Evolutionary conservation across 2,797 vertebrate genomes (phyloP), one percentile per base, ranked within the genome.

Genomic region (Perdix hodgsoniae): DNA sequence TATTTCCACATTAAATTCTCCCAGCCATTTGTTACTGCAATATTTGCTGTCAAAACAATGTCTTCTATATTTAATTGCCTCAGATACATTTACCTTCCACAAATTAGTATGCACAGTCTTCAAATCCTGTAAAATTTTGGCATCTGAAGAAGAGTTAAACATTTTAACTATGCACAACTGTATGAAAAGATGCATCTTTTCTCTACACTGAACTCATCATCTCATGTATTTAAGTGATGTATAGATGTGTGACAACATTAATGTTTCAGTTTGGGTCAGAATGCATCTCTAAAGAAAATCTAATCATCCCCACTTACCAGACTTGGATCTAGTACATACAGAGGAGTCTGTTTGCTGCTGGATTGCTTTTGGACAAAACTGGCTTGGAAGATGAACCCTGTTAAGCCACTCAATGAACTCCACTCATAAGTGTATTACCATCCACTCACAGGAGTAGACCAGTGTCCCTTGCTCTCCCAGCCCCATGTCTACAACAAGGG

Each of bases 241-340:
- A 47, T 7, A 74, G 8, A 3, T 26, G 6, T 9, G 5, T 60
- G 21, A 21, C 54, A 66, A 57, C 21, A 60, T 54, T 29, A 33
- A 26, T 18, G 16, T 45, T 74, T 85, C 8, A 1, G 8, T 22
- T 65, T 80, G 35, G 22, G 71, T 61, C 19, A 80, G 24, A 90
- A 91, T 23, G 13, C 17, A 7, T 33, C 74, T 91, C 56, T 77
- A 47, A 88, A 86, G 33, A 5, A 59, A 77, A 71, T 15, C 33
- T 65, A 40, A 56, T 47, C 39, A 61, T 47, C 16, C 14, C 8
- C 42, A 23, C 14, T 31, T 60, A 64, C 9, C 37, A 80, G 59
- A 9, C 9, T 59, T 72, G 37, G 17, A 59, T 44, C 81, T 0
- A 0, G 47, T 9, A 11, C 0, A 1, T 54, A 65, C 5, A 31